Evolutionary conservation across 2,113 vertebrate species (phyloP).

Genomic region (Corythornis madagascariensis): DNA sequence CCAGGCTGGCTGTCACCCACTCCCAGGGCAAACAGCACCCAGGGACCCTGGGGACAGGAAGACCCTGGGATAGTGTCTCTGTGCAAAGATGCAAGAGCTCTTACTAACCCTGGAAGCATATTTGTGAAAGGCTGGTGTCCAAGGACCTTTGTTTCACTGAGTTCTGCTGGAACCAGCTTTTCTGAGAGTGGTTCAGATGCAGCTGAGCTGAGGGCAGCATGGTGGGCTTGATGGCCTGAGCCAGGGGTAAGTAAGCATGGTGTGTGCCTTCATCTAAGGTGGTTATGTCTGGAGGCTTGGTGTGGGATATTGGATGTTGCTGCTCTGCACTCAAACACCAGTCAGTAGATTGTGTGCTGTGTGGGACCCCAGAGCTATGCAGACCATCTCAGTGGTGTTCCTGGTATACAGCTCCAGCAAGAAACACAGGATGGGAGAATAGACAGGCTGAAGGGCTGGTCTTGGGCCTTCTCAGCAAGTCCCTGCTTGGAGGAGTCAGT

Average conservation of each 20-base stretch:
- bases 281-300: neutral
- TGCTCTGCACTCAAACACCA: accelerated
- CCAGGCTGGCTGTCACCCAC: accelerated
- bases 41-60: accelerated
- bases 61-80: accelerated
- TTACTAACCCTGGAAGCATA: neutral
- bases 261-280: neutral
- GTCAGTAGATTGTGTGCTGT: neutral
- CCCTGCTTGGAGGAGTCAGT: neutral
- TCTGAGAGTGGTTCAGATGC: neutral
- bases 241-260: accelerated
- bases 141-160: accelerated
- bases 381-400: accelerated
- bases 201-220: accelerated
- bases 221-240: neutral
- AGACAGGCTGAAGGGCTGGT: neutral
- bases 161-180: neutral
- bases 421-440: neutral
- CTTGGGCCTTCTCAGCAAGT: neutral
- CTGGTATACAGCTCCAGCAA: accelerated
- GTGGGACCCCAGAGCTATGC: accelerated
- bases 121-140: accelerated
- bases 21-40: accelerated
- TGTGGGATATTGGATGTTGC: accelerated
- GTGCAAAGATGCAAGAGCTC: neutral